These are phyloP conservation scores for Pristionchus entomophagus DNA, from an alignment of 2,888 invertebrate species.

Conservation along the genomic window DNA sequence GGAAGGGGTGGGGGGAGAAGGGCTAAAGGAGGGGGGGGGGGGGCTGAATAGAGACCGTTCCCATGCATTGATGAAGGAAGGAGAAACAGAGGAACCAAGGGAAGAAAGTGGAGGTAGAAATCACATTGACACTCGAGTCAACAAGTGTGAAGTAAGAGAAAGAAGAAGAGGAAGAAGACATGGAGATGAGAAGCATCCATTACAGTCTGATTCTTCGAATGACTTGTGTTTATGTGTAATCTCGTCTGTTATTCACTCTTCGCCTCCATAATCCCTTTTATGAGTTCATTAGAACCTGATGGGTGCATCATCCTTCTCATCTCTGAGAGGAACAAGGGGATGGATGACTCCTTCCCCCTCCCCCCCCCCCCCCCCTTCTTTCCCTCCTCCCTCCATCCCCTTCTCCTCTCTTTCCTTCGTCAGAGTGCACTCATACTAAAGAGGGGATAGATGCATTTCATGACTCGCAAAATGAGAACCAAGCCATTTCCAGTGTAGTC, in stretches of 20 bases:
- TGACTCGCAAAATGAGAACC: not conserved
- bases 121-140: not conserved
- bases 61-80: constrained; percentile 1
- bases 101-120: not conserved
- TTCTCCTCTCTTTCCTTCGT: not conserved
- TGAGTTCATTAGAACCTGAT: constrained; percentile 40
- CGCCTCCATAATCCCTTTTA: not conserved
- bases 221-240: not conserved
- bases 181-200: not conserved
- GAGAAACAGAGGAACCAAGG: not conserved
- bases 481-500: not conserved
- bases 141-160: not conserved
- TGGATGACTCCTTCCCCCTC: not conserved
- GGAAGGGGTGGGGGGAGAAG: not conserved
- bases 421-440: not conserved
- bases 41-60: too few relatives aligned
- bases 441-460: constrained; percentile 35
- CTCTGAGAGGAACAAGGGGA: not conserved
- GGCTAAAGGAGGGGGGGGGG: not conserved
- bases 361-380: not conserved
- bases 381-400: not conserved
- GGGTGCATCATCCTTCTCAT: not conserved
- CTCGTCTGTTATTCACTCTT: not conserved
- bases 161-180: not conserved
- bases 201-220: not conserved